Evolutionary conservation across 2,113 vertebrate species (phyloP), one percentile per base, ranked within the genome.

Genomic region (Vidua macroura): DNA sequence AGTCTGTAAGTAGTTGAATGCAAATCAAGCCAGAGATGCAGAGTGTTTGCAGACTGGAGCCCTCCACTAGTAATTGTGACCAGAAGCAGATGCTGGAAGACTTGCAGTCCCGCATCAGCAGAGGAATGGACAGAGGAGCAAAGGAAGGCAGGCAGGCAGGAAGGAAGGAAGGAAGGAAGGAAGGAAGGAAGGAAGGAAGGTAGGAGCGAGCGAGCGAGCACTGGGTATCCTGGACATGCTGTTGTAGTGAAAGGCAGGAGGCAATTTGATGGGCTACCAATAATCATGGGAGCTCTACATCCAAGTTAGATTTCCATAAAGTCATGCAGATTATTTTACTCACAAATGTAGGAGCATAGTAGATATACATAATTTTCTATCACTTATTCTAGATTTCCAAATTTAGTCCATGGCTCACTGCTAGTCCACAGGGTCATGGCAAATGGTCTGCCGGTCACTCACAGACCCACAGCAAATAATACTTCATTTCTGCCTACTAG

Each of bases 191-290:
- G 41, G 33, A 33, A 79, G 11, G 31, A n/a, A n/a, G n/a, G n/a
- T n/a, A n/a, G n/a, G n/a, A n/a, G n/a, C n/a, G n/a, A 43, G 68
- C 16, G 52, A n/a, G 28, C 7, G 28, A n/a, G n/a, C 0, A 0
- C 7, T 0, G 2, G 8, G 25, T 39, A 18, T 13, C 7, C 0
- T 2, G 3, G 63, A 52, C 0, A 0, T 15, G 35, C 25, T 1
- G 0, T 35, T 69, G 22, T 22, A 49, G 48, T 7, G 37, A 66
- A 78, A 91, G 17, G 28, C 44, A 31, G 51, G 56, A 82, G 41
- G 41, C 46, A 43, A 15, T 13, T 43, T n/a, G 39, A 16, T 9
- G 58, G 69, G 20, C 44, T 67, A 79, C 31, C 37, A 18, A 13
- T 31, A 48, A 37, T n/a, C 35, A 15, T 23, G 35, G 49, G 18